Percentiles rank a stretch among this genome's conserved stretches.
Conservation (phyloP, 2,888 invertebrate species). For the Andrena haemorrhoa region DNA sequence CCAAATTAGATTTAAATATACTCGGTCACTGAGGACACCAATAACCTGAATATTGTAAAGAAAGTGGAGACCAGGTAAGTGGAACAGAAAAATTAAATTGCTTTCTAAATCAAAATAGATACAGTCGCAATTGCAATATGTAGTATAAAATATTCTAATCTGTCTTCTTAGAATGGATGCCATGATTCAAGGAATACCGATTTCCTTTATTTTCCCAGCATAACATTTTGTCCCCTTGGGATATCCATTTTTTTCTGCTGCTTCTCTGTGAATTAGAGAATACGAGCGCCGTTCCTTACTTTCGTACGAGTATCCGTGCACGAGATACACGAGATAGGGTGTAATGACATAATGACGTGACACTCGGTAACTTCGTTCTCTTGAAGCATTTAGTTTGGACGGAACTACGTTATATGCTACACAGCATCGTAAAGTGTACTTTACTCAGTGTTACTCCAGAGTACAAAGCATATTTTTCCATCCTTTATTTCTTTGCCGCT, state of each 20-base stretch:
- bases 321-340: background rate
- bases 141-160: too few relatives aligned
- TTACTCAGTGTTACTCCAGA: slow-evolving; percentile 4
- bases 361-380: slow-evolving; percentile 37
- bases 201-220: too few relatives aligned
- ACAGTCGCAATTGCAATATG: too few relatives aligned
- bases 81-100: too few relatives aligned
- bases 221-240: too few relatives aligned
- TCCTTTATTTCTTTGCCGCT: slow-evolving; percentile 5
- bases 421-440: slow-evolving; percentile 20
- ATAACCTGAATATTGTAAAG: too few relatives aligned
- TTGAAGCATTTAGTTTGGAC: slow-evolving; percentile 28
- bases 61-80: too few relatives aligned
- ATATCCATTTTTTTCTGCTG: background rate
- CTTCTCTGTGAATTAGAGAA: background rate
- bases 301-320: slow-evolving; percentile 10
- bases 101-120: too few relatives aligned
- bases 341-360: slow-evolving; percentile 45
- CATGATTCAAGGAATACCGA: too few relatives aligned
- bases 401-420: slow-evolving; percentile 22
- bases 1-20: too few relatives aligned
- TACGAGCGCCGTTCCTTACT: background rate
- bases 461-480: slow-evolving; percentile 36
- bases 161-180: too few relatives aligned
- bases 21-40: too few relatives aligned